Base-by-base conservation (phyloP, 2,888 invertebrate genomes). In the Anticlea derivata region DNA sequence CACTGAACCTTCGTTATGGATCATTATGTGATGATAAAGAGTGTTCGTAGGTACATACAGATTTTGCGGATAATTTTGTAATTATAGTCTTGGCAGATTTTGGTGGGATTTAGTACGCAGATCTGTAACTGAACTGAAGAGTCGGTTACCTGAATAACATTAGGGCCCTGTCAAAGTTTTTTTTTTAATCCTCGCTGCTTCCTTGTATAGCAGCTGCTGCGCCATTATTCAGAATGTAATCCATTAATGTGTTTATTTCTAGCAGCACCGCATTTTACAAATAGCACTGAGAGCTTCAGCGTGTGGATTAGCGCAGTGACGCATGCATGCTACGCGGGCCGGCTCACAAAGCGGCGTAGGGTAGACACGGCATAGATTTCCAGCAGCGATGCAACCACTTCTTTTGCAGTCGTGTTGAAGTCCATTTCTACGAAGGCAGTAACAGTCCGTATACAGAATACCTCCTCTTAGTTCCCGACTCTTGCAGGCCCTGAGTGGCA, bases 361-460 rank as follows among this genome's bases (percentile, higher is more conserved):
- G 24, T 77, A 43, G 1, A 53, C 54, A 30, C 74, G 62, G 55
- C 89, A 90, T 2, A 75, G 70, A 0, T 17, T 3, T n/a, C 83
- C 72, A 1, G 83, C 83, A 39, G 78, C 78, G 54, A 89, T 88
- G 60, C 92, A 92, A 23, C 86, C 89, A 43, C 76, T 86, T 53
- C 92, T 79, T 6, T 85, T 86, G 60, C 93, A 93, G 48, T 91
- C 88, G 53, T 91, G 90, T 63, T 93, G 93, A 20, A 93, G 70
- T 0, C 93, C 93, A 60, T 93, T 92, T 46, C 92, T 80, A 17
- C 92, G 90, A 24, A 92, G 77, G 58, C 93, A 93, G 55, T 80
- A 80, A 59, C 93, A 93, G 49, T 92, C 92, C 0, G 86, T 88
- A 51, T 87, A 88, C 6, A 92, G 69, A 31, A 88, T 68, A 11